Evolutionary conservation across 1,140 invertebrate genomes (phyloP), one percentile per base, ranked within the genome.

Genomic region (Chymomyza costata): DNA sequence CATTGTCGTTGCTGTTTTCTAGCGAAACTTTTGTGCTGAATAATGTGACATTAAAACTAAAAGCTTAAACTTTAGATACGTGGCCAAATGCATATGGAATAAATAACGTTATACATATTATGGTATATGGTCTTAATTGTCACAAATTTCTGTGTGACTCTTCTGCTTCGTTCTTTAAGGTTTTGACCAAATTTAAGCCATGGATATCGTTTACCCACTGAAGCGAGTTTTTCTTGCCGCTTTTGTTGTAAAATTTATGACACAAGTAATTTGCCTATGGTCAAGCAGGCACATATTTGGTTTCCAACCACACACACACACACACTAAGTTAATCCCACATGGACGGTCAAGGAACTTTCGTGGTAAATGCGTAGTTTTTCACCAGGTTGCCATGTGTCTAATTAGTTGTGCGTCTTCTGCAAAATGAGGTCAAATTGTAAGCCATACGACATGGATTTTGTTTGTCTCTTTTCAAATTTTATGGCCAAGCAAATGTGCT

Each of bases 191-290:
- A n/a, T n/a, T n/a, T n/a, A n/a, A n/a, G n/a, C n/a, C n/a, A n/a
- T n/a, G n/a, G n/a, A n/a, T n/a, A n/a, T n/a, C 8, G 21, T 25
- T 25, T 25, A 25, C 3, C 21, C 21, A 25, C 21, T 34, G 6
- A 3, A 14, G 8, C 8, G n/a, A 34, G 32, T 34, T 6, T 34
- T 34, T 34, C 3, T n/a, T 34, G 11, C 32, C 32, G 8, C 11
- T 38, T 38, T 38, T 38, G 10, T 38, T 15, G 6, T 15, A 38
- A 59, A 80, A 81, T 80, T 80, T 80, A 80, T 80, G 73, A 80
- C 74, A 80, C 64, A 80, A 80, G 74, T 80, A 73, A 80, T 80
- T 80, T 80, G 73, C 64, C 74, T 81, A 80, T 74, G 73, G 73
- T 80, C 73, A 76, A 78, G 71, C 66, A 53, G 47, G 40, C 56